phyloP scores from a whole-genome alignment of 2,113 vertebrate species.

The Talpa occidentalis region DNA sequence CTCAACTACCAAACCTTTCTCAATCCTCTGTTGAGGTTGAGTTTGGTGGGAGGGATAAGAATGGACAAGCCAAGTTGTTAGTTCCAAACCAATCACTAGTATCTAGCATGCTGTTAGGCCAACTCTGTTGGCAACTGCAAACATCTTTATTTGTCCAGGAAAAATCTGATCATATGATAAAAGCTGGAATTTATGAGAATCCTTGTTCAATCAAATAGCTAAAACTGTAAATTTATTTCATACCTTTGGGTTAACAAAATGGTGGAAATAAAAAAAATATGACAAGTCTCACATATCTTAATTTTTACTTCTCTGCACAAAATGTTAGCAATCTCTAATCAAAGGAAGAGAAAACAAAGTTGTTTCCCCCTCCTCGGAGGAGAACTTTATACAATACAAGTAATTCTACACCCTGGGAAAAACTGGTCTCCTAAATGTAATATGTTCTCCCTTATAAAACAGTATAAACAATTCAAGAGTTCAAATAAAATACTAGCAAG shows the following conservation, averaged over 20 bases:
- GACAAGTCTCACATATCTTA: conserved; percentile 5
- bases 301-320: conserved; percentile 47
- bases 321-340: conserved; percentile 61
- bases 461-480: conserved; percentile 60
- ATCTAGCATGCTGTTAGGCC: conserved; percentile 17
- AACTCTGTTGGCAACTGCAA: conserved; percentile 59
- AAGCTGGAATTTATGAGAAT: conserved; percentile 77
- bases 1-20: conserved; percentile 58
- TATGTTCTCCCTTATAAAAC: conserved; percentile 55
- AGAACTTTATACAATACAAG: conserved; percentile 71
- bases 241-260: conserved; percentile 59
- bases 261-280: conserved; percentile 31
- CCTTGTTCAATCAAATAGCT: conserved; percentile 70
- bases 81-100: conserved; percentile 65
- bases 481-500: conserved; percentile 53
- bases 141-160: conserved; percentile 73
- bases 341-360: conserved; percentile 64
- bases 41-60: conserved; percentile 65
- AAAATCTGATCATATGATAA: conserved; percentile 71
- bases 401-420: conserved; percentile 66
- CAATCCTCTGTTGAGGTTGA: conserved; percentile 46
- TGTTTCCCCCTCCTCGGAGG: conserved; percentile 44
- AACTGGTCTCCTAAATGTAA: conserved; percentile 29
- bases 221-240: conserved; percentile 75
- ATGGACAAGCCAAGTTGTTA: conserved; percentile 63